These are phyloP conservation scores for Euplexia lucipara DNA, from an alignment of 2,888 invertebrate species.

Conservation along the genomic window DNA sequence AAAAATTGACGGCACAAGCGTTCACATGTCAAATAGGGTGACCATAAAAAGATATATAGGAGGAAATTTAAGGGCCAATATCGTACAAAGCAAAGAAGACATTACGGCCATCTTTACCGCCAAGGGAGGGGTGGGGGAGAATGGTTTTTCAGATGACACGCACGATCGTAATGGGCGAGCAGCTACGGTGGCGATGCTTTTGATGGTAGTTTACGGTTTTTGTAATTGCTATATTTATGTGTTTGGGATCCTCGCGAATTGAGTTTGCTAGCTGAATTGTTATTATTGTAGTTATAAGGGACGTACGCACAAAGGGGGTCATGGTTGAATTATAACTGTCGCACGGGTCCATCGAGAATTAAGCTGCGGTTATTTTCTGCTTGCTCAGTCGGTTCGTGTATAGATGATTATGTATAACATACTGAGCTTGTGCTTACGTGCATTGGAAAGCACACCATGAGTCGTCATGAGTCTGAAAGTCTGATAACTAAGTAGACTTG, in stretches of 20 bases:
- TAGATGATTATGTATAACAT: no score
- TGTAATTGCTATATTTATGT: constrained; percentile 19
- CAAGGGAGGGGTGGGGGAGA: constrained; percentile 56
- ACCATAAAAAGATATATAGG: constrained; percentile 58
- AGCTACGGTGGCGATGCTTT: constrained; percentile 57
- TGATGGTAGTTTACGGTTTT: constrained; percentile 16
- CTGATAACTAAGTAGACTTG: no score
- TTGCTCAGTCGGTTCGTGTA: no score
- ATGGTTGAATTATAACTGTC: no score
- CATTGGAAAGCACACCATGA: no score
- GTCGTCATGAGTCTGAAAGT: no score
- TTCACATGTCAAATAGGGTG: constrained; percentile 35
- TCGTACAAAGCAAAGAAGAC: constrained; percentile 63
- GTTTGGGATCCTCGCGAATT: neutral
- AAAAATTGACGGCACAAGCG: constrained; percentile 30
- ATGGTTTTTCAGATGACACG: constrained; percentile 67
- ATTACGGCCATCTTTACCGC: constrained; percentile 54
- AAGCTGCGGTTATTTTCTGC: no score
- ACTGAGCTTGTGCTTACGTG: no score
- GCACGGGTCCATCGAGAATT: no score
- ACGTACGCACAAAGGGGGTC: no score
- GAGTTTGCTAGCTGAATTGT: neutral
- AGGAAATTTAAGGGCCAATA: constrained; percentile 62
- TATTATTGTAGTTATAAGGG: neutral
- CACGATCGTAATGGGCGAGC: constrained; percentile 61